Base-by-base conservation (phyloP, 2,113 vertebrate species). In the Halcyon senegalensis region DNA sequence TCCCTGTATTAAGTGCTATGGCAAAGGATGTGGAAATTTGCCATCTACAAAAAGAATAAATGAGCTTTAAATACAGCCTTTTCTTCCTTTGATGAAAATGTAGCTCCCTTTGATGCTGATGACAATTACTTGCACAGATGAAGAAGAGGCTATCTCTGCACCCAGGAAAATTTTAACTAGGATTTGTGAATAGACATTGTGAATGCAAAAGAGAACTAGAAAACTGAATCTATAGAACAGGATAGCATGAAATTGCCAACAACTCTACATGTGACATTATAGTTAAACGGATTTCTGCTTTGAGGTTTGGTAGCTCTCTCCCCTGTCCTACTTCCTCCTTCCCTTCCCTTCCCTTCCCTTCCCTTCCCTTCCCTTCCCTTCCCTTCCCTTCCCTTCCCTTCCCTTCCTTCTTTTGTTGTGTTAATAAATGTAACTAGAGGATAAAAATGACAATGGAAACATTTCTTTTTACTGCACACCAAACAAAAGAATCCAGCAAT, bases 261-360 rank as follows among this genome's bases (percentile, higher is more conserved):
- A 72, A 33, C 11, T 72, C 63, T 41, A 30, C 46, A 39, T 63
- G 10, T 63, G 28, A 67, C 9, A 35, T 56, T 31, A 58, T 23
- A 82, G 16, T 60, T 78, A 63, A 56, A 85, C 19, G 3, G 6
- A 59, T 78, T 90, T 85, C 7, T 79, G 2, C 11, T 78, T 66
- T 0, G 1, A 8, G 0, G 1, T 59, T 39, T 33, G n/a, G 17
- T 33, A 28, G 25, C 51, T 28, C 14, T 7, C 51, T 28, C 51
- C 27, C 13, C 51, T 53, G 24, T 27, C 27, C 51, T 53, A 24
- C 51, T 24, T 53, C 28, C 24, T 25, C 25, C 51, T 27, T 46
- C 46, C 46, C 46, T 46, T 46, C 48, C 53, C 27, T 55, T 56
- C 28, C 53, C 53, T 56, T 31, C 53, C 53, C 30, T 43, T 43